These are phyloP conservation scores for Saturnia japonica DNA, from an alignment of 2,888 invertebrate genomes.

Conservation along the genomic window DNA sequence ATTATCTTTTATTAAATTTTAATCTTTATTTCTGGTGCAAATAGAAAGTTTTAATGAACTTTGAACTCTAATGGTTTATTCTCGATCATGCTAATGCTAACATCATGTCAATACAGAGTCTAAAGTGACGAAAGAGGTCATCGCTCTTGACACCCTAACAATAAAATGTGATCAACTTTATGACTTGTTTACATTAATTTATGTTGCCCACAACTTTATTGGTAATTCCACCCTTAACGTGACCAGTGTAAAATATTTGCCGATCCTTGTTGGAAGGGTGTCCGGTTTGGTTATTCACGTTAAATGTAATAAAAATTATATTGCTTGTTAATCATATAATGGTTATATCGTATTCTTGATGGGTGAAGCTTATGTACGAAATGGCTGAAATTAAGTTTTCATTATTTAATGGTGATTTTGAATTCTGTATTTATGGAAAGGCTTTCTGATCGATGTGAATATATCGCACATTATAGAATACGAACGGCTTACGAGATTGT, in stretches of 20 bases:
- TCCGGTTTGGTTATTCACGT: not conserved
- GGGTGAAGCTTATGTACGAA: not conserved
- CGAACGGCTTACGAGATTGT: too few species aligned
- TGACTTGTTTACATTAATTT: conserved; percentile 66
- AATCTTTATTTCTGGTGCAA: too few species aligned
- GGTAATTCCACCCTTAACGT: conserved; percentile 26
- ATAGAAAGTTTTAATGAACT: not conserved
- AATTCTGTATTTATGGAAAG: not conserved
- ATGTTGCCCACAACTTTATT: conserved; percentile 37
- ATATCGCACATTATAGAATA: too few species aligned
- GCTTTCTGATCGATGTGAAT: too few species aligned
- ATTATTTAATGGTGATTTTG: not conserved
- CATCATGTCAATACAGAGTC: not conserved
- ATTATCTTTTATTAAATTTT: too few species aligned
- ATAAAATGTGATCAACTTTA: conserved; percentile 56
- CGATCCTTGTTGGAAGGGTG: conserved; percentile 6
- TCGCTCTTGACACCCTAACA: conserved; percentile 45
- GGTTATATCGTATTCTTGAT: not conserved
- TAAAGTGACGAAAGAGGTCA: conserved; percentile 33
- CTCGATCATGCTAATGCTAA: not conserved
- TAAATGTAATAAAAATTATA: conserved; percentile 13
- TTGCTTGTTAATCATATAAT: conserved; percentile 10
- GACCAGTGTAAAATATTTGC: conserved; percentile 3
- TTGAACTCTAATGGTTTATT: not conserved
- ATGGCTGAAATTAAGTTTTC: not conserved